Evolutionary conservation across 2,797 vertebrate genomes (phyloP), one percentile per base, ranked within the genome.

Genomic region (Australoheros facetus): DNA sequence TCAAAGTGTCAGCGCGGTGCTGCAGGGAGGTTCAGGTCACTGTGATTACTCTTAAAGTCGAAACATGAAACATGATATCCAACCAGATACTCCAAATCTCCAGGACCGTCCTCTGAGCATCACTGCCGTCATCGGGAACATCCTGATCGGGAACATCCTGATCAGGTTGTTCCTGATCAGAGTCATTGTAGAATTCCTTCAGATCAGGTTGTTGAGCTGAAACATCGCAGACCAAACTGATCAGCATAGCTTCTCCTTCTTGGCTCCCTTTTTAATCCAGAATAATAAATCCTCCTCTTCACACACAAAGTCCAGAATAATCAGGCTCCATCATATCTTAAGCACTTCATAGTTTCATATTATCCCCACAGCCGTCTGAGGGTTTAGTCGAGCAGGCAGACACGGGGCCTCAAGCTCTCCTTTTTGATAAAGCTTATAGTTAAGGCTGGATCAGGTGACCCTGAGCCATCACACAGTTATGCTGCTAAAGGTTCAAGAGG

Each of bases 291-390:
- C 21, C 7, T 62, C 42, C 4, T 62, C n/a, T 62, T 62, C 59
- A 0, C 34, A 0, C 34, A 0, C 34, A 62, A 62, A 62, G 34
- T 16, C 37, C 21, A 16, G 21, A 62, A 62, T 26, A 10, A 62
- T 62, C 21, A 45, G 60, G 21, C 42, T 26, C 10, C 23, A 45
- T 45, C 17, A 26, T 45, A 0, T 64, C 60, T 48, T 66, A 66
- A 66, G 19, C 23, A 28, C 60, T 42, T 28, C 4, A 19, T 0
- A 23, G 34, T 0, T 0, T 42, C 34, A 23, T 23, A 7, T 42
- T 14, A 64, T 64, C 39, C 37, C 21, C 32, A 32, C 28, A 30
- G 7, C 32, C 1, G 32, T 7, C 32, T 32, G 32, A 32, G 32
- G 32, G 6, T 32, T 17, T 48, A 66, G 8, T 19, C 0, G 13